Base-by-base conservation (phyloP, 2,113 vertebrate species). In the Henicopernis longicauda region DNA sequence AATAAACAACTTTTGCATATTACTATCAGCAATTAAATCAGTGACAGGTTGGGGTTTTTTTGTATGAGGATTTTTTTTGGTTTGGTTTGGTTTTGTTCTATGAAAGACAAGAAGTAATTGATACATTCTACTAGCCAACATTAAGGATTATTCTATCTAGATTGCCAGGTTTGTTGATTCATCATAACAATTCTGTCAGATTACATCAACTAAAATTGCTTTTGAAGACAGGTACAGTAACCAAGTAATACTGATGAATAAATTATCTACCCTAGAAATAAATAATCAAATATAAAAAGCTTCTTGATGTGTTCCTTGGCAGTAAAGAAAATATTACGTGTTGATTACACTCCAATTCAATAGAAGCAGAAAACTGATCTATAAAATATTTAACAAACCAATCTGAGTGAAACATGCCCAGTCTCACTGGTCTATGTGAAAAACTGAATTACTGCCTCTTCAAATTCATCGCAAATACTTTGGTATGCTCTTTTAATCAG, bases 361-460 rank as follows among this genome's bases (percentile, higher is more conserved):
- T 11, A 71, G 63, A 90, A 84, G 55, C 23, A 65, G 40, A 89
- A 90, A 94, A 94, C 54, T 9, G 6, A 36, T 74, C 65, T 79
- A 87, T 95, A 66, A 95, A 95, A 93, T 86, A 96, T 90, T 85
- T 87, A 96, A 84, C 45, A 92, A 77, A 34, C 62, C n/a, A 54
- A 81, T 85, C n/a, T 23, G 50, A 94, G 52, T 86, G 76, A 85
- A 90, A 88, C 82, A 73, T 20, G 54, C 3, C 36, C 12, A 32
- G 36, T 89, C 73, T 71, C 70, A 65, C 22, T 63, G 16, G 15
- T 65, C 52, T 79, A 2, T 44, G 55, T 45, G 40, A 57, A 96
- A 78, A 93, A 69, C 27, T 16, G 67, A 88, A 77, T 82, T 65
- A 67, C 50, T 59, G 21, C 65, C 34, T 50, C 54, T 89, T 96